Conservation (phyloP, 2,113 vertebrate species). For the Psilopogon haemacephalus region DNA sequence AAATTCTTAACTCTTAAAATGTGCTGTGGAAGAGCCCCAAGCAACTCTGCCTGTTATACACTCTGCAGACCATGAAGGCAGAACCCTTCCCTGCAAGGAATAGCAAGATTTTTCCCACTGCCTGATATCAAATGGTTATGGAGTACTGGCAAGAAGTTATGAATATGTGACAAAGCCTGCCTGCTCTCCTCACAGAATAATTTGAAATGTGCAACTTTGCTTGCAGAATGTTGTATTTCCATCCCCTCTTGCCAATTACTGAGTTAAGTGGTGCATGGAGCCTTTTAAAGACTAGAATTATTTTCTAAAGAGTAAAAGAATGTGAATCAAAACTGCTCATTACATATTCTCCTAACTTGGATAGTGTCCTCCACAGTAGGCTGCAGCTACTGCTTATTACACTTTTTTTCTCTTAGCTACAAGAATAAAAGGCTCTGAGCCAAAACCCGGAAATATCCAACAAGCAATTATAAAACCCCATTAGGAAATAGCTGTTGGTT, state of each 20-base stretch:
- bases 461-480: constrained; percentile 61
- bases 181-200: constrained; percentile 3
- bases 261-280: constrained; percentile 64
- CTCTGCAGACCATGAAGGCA: neutral
- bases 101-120: neutral
- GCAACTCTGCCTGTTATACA: neutral
- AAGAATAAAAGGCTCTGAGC: constrained; percentile 58
- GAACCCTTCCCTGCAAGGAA: neutral
- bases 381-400: constrained; percentile 51
- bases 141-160: neutral
- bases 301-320: constrained; percentile 60
- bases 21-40: neutral
- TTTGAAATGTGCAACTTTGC: constrained; percentile 37
- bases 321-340: constrained; percentile 63
- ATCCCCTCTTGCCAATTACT: constrained; percentile 63
- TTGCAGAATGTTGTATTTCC: constrained; percentile 44
- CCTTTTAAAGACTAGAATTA: constrained; percentile 60
- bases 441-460: constrained; percentile 47
- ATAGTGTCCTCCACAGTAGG: constrained; percentile 53
- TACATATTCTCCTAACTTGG: constrained; percentile 63
- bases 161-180: neutral
- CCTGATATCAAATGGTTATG: neutral
- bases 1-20: neutral
- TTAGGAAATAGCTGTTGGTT: constrained; percentile 59
- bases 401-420: constrained; percentile 27